Evolutionary conservation across 2,797 vertebrate species (phyloP), one percentile per base, ranked within the genome.

Genomic region (Lutjanus campechanus): DNA sequence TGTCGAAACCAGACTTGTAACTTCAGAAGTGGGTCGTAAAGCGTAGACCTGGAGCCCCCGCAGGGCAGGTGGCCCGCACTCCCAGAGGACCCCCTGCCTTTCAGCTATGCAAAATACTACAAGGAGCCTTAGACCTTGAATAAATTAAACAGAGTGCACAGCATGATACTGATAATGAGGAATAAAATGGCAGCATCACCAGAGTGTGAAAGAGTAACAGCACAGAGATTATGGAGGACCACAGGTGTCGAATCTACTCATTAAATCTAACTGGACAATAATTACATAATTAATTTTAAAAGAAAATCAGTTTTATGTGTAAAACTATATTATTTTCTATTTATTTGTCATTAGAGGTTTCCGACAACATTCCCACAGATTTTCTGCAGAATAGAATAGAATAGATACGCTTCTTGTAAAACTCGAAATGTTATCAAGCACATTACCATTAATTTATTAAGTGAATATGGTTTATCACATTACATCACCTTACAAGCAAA

Each of bases 21-120:
- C 9, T 4, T 69, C 69, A 83, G 67, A 85, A 68, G 71, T 74
- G 70, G 71, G 73, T 85, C 79, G 77, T 59, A 41, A 55, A 75
- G 59, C 22, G 53, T 8, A 62, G 13, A 19, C 51, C 44, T 11
- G 55, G 63, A 62, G 51, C 54, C 66, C 49, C 46, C 2, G 2
- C 51, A 7, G 56, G 9, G 76, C 69, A 67, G 83, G 74, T 62
- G 49, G 20, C 19, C 36, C 44, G 11, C 56, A 3, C 50, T 59
- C 76, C 73, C 71, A 0, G 5, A 67, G 66, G 63, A 13, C 55
- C 65, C 17, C 13, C 55, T 56, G 36, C 29, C 53, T 59, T 29
- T 47, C 69, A 81, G 73, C 68, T 17, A 41, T 63, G 46, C 44
- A 82, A 75, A 79, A 58, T 16, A 70, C 36, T 12, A 77, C 55